phyloP scores from a whole-genome alignment of 1,140 invertebrate species.

The Drosophila albomicans region DNA sequence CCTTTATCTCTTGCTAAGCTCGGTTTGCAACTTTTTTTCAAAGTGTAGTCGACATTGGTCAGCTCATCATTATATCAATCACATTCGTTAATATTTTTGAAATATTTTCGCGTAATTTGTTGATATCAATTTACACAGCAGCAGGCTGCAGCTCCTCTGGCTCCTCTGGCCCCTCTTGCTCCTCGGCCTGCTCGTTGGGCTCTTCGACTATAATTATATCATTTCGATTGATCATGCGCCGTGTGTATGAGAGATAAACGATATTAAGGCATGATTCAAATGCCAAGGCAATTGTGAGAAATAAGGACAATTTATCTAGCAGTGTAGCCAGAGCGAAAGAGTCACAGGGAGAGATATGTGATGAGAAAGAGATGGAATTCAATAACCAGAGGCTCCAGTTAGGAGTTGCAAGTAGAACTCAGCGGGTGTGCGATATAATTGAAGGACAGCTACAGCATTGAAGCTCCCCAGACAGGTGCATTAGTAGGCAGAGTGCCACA shows the following conservation, averaged over 20 bases:
- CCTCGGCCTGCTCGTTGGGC: background rate
- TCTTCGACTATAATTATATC: conserved; percentile 74
- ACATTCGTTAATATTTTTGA: conserved; percentile 83
- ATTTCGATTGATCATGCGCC: conserved; percentile 80
- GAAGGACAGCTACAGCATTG: conserved; percentile 54
- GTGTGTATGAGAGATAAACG: conserved; percentile 31
- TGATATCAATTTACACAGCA: conserved; percentile 82
- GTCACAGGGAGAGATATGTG: background rate
- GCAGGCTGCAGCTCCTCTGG: conserved; percentile 12
- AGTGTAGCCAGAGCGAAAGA: conserved; percentile 45
- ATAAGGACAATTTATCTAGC: conserved; percentile 26
- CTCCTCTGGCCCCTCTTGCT: background rate
- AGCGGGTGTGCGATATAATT: conserved; percentile 79
- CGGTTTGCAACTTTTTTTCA: background rate
- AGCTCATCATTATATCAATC: conserved; percentile 80
- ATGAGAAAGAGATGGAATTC: background rate
- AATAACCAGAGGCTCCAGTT: conserved; percentile 64
- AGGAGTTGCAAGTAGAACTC: conserved; percentile 60
- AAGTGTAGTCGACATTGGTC: conserved; percentile 57
- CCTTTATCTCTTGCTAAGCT: background rate
- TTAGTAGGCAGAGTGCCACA: conserved; percentile 38
- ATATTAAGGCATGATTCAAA: conserved; percentile 59
- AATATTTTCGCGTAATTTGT: conserved; percentile 83
- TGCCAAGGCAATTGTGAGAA: conserved; percentile 46
- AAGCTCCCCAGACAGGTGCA: conserved; percentile 68